Percentiles rank a stretch among this genome's conserved stretches.
These are phyloP conservation scores for Taenaris catops DNA, from an alignment of 2,888 invertebrate genomes.

Conservation along the genomic window DNA sequence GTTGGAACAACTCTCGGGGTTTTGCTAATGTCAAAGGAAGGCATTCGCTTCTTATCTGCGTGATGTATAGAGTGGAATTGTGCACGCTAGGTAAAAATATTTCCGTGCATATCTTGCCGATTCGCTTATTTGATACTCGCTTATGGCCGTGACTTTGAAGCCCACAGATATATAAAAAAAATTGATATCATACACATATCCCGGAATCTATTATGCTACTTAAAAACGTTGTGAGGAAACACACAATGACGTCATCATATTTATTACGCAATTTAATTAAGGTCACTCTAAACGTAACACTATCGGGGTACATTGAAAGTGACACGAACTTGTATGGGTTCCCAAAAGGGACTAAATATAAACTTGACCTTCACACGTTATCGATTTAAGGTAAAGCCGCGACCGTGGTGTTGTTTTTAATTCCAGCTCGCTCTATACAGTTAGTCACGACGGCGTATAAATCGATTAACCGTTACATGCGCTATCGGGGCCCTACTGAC, in stretches of 20 bases:
- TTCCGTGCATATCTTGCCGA: neutral
- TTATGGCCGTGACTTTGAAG: no score
- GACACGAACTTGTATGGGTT: conserved; percentile 1
- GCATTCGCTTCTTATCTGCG: conserved; percentile 56
- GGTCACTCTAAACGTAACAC: no score
- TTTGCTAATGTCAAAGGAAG: conserved; percentile 50
- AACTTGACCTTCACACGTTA: conserved; percentile 17
- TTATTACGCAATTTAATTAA: no score
- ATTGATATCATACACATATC: no score
- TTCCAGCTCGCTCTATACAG: conserved; percentile 14
- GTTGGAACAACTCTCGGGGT: conserved; percentile 46
- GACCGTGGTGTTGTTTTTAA: conserved; percentile 8
- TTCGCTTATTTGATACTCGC: no score
- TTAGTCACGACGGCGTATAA: conserved; percentile 23
- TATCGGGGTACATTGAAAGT: no score
- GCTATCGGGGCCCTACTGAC: conserved; percentile 21
- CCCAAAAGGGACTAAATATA: conserved; percentile 9
- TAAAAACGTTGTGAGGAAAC: no score
- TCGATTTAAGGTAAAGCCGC: conserved; percentile 10
- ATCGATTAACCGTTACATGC: conserved; percentile 26
- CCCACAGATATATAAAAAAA: no score
- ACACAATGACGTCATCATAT: no score
- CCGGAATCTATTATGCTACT: no score
- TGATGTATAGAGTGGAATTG: conserved; percentile 22
- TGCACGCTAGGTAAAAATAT: conserved; percentile 5